phyloP scores from a whole-genome alignment of 2,113 vertebrate genomes.

The Dicerorhinus sumatrensis region DNA sequence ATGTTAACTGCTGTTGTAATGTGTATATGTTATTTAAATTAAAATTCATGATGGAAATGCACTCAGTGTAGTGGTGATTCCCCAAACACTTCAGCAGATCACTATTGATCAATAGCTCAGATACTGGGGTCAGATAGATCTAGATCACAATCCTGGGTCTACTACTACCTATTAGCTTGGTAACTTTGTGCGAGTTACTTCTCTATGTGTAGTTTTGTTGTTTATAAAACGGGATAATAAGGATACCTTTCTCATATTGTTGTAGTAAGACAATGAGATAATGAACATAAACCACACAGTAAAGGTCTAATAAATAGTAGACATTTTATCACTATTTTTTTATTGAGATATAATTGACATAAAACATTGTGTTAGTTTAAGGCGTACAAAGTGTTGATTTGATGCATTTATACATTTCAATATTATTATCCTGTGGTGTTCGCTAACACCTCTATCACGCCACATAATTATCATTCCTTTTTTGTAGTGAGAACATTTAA shows the following conservation, averaged over 20 bases:
- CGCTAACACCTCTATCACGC: background rate
- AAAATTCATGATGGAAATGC: background rate
- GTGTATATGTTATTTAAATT: background rate
- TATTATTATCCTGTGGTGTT: background rate
- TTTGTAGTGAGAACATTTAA: background rate
- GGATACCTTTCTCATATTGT: background rate
- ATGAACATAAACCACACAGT: background rate
- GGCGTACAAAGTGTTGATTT: background rate
- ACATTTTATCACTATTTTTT: background rate
- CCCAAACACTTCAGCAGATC: background rate
- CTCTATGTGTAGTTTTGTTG: background rate
- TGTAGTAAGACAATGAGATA: background rate
- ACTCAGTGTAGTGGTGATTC: background rate
- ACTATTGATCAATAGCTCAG: background rate
- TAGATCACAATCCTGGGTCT: background rate
- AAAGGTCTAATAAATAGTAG: background rate
- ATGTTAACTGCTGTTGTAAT: background rate
- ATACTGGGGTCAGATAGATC: background rate
- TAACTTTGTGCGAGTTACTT: background rate
- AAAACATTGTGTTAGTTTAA: background rate
- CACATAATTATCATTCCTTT: background rate
- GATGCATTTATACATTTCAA: background rate
- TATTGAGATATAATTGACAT: background rate
- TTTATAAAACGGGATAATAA: background rate
- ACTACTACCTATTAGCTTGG: background rate